Conservation (phyloP, 2,888 invertebrate genomes). For the Linyphia triangularis region DNA sequence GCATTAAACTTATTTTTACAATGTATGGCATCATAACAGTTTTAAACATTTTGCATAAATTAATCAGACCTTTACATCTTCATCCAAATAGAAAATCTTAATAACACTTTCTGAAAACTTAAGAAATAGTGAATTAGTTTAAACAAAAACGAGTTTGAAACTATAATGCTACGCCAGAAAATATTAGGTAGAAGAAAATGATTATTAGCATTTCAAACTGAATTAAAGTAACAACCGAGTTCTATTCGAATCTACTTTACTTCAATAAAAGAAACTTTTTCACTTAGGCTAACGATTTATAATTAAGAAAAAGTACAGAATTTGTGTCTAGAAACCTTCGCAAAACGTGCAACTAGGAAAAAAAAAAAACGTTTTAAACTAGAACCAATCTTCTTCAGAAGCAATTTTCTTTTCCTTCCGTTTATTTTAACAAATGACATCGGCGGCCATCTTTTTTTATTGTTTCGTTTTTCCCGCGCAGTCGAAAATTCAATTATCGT, state of each 20-base stretch:
- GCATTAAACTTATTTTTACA: too few relatives aligned
- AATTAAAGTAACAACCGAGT: background rate
- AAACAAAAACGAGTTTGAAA: background rate
- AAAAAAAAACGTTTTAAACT: background rate
- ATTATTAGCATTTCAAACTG: background rate
- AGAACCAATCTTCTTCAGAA: constrained; percentile 35
- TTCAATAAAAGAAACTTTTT: constrained; percentile 25
- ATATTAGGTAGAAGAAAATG: background rate
- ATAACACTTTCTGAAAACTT: background rate
- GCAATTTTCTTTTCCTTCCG: constrained; percentile 34
- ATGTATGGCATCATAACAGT: too few relatives aligned
- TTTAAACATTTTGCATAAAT: too few relatives aligned
- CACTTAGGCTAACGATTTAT: constrained; percentile 25
- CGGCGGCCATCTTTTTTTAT: constrained; percentile 38
- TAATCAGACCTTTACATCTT: too few relatives aligned
- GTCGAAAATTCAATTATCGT: constrained; percentile 62
- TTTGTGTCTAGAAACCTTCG: background rate
- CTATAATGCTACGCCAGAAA: background rate
- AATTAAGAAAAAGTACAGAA: constrained; percentile 18
- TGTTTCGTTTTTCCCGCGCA: constrained; percentile 18
- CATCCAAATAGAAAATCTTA: background rate
- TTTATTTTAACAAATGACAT: constrained; percentile 49
- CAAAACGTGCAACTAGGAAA: background rate
- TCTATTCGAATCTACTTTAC: background rate
- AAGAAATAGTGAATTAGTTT: background rate